phyloP scores from a whole-genome alignment of 2,888 invertebrate species.

The Brenthis ino region DNA sequence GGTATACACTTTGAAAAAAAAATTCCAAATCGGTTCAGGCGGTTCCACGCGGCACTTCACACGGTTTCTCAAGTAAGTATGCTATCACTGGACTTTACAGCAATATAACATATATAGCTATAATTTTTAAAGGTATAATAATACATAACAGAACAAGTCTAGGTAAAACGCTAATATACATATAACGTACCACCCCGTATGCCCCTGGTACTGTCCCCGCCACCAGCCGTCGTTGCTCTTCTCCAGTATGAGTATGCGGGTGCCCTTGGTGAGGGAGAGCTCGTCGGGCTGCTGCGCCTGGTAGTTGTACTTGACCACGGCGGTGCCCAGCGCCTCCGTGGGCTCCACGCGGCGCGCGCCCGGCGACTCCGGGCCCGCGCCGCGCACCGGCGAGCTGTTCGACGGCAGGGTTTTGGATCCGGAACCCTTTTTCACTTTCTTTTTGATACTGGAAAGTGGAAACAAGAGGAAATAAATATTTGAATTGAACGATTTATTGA shows the following conservation, averaged over 20 bases:
- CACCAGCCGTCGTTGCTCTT: conserved; percentile 99
- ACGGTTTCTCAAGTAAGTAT: too few species aligned
- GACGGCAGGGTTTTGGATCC: conserved; percentile 93
- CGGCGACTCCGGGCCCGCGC: conserved; percentile 69
- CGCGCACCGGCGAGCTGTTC: conserved; percentile 90
- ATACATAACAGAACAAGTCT: conserved; percentile 10
- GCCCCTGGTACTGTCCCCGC: conserved; percentile 91
- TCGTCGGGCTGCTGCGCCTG: conserved; percentile 97
- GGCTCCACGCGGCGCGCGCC: conserved; percentile 86
- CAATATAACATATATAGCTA: conserved; percentile 52
- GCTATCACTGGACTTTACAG: too few species aligned
- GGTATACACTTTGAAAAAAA: too few species aligned
- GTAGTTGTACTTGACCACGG: conserved; percentile 97
- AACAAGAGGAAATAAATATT: too few species aligned
- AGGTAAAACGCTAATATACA: too few species aligned
- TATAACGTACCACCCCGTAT: conserved; percentile 75
- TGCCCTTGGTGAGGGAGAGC: conserved; percentile 96
- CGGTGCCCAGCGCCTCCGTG: conserved; percentile 92
- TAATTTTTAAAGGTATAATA: conserved; percentile 3
- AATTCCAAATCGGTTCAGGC: too few species aligned
- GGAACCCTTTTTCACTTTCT: conserved; percentile 91
- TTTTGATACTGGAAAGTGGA: conserved; percentile 86
- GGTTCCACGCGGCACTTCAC: too few species aligned
- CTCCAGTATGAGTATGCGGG: conserved; percentile 96
- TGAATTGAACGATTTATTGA: too few species aligned